These are phyloP conservation scores for Alouatta palliata DNA, from an alignment of 2,113 vertebrate species.

Conservation along the genomic window DNA sequence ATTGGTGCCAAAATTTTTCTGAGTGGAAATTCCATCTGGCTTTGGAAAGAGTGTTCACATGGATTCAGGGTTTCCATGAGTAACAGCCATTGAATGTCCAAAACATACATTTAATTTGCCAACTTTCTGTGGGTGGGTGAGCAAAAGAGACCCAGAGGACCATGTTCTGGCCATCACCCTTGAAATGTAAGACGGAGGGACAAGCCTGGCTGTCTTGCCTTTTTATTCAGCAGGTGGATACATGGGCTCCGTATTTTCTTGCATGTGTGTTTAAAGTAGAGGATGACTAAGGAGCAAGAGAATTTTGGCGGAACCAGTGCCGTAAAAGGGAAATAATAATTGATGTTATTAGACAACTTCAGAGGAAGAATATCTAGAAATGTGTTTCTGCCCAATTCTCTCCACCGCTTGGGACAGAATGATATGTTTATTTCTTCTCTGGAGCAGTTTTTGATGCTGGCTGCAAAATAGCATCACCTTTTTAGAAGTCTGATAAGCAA, in stretches of 20 bases:
- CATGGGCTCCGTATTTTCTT: background rate
- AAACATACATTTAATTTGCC: conserved; percentile 63
- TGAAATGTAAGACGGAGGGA: background rate
- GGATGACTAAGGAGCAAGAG: background rate
- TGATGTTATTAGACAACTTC: background rate
- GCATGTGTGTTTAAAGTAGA: background rate
- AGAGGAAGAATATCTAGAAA: background rate
- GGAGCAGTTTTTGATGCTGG: background rate
- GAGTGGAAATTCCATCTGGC: conserved; percentile 73
- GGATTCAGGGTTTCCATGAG: conserved; percentile 78
- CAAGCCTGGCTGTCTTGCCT: background rate
- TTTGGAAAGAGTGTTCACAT: conserved; percentile 66
- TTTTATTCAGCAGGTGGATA: conserved; percentile 60
- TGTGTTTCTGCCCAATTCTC: background rate
- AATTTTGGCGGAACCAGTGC: background rate
- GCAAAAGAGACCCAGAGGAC: conserved; percentile 50
- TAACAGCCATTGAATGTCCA: conserved; percentile 63
- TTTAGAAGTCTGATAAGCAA: background rate
- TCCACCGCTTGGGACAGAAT: background rate
- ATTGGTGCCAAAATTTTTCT: conserved; percentile 70
- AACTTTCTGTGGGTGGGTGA: conserved; percentile 60
- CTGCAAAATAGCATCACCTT: background rate
- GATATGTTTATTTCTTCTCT: conserved; percentile 1
- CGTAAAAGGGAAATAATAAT: conserved; percentile 3
- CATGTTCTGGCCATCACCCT: background rate